Conservation (phyloP, 1,140 invertebrate species). For the Musca domestica region DNA sequence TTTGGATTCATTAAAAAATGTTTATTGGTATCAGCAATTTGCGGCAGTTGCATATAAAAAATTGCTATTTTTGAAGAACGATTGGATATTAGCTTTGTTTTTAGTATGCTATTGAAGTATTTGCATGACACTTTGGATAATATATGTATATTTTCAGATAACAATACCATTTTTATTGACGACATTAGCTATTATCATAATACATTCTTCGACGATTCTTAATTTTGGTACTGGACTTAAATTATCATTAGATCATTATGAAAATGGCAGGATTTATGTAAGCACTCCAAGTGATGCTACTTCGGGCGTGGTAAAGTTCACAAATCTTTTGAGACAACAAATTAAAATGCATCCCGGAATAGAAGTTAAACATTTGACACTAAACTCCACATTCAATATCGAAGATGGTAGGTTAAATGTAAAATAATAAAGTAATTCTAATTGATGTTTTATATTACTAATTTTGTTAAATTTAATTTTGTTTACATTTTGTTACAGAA, state of each 20-base stretch:
- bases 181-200: slow-evolving; percentile 14
- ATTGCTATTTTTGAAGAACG: slow-evolving; percentile 37
- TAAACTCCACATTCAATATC: neutral
- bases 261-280: neutral
- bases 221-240: slow-evolving; percentile 1
- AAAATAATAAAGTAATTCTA: neutral
- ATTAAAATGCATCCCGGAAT: neutral
- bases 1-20: slow-evolving; percentile 2
- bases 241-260: slow-evolving; percentile 1
- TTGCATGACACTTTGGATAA: neutral
- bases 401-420: slow-evolving; percentile 6
- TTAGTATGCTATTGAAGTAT: slow-evolving; percentile 36
- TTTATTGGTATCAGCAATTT: slow-evolving; percentile 31
- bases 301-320: neutral
- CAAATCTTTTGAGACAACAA: neutral
- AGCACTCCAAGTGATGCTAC: neutral
- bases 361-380: neutral
- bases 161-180: slow-evolving; percentile 2
- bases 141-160: neutral
- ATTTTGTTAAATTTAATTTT: too few relatives aligned
- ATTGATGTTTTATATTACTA: neutral
- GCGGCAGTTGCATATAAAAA: slow-evolving; percentile 49
- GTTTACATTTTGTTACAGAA: slow-evolving; percentile 8
- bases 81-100: slow-evolving; percentile 36
- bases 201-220: neutral